Evolutionary conservation across 1,140 invertebrate genomes (phyloP).

Genomic region (Rhopalosiphum maidis): DNA sequence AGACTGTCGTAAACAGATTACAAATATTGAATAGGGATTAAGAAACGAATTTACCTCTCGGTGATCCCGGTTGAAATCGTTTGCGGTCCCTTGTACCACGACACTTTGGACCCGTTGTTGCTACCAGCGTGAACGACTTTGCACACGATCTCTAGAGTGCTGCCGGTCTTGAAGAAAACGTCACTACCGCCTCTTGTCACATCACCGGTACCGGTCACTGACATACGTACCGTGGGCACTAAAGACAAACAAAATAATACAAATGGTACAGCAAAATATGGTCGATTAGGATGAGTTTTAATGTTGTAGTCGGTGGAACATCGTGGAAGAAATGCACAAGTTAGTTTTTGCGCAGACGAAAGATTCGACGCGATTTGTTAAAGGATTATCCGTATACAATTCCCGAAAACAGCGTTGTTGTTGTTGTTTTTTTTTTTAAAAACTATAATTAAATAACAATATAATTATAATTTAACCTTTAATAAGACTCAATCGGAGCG

Average conservation of each 20-base stretch:
- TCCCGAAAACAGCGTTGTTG: not conserved
- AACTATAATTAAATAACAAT: too few species aligned
- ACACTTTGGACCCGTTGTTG: constrained; percentile 51
- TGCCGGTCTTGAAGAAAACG: constrained; percentile 40
- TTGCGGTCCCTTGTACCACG: constrained; percentile 46
- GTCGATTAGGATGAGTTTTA: not conserved
- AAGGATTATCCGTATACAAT: not conserved
- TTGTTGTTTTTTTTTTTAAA: not conserved
- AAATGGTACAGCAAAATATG: not conserved
- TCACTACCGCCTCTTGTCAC: constrained; percentile 36
- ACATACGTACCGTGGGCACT: constrained; percentile 48
- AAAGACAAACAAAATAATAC: not conserved
- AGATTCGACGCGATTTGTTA: not conserved
- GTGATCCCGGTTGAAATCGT: constrained; percentile 29
- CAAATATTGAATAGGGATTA: not conserved
- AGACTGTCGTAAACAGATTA: not conserved
- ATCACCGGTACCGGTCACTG: constrained; percentile 45
- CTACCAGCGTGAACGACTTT: constrained; percentile 33
- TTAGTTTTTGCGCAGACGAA: not conserved
- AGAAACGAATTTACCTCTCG: constrained; percentile 57
- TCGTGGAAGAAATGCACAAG: not conserved
- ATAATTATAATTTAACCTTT: too few species aligned
- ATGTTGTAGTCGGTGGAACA: not conserved
- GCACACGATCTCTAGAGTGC: constrained; percentile 46
- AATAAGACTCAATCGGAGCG: too few species aligned